These are phyloP conservation scores for Formicarius rufipectus DNA, from an alignment of 2,113 vertebrate species.

Conservation along the genomic window DNA sequence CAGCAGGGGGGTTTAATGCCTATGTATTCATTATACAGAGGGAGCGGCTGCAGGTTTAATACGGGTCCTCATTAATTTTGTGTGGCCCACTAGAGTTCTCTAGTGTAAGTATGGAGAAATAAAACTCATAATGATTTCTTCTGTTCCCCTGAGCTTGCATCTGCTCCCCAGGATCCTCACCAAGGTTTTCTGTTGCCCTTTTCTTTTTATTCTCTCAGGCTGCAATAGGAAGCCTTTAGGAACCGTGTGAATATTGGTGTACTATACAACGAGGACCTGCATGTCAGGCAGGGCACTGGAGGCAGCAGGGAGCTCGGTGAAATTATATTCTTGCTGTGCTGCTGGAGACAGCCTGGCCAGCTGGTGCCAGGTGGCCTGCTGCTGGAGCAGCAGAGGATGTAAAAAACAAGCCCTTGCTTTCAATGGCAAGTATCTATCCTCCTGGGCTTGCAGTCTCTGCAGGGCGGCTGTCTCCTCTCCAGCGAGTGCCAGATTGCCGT, in stretches of 20 bases:
- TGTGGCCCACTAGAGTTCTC: not conserved
- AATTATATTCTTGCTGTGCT: not conserved
- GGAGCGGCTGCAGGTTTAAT: not conserved
- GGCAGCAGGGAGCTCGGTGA: not conserved
- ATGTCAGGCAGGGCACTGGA: not conserved
- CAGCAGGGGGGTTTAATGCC: not conserved
- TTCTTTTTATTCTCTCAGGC: not conserved
- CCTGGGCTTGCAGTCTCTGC: not conserved
- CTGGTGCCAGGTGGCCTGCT: not conserved
- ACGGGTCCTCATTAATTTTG: slow-evolving; percentile 4
- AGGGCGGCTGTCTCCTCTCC: not conserved
- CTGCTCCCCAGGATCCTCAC: not conserved
- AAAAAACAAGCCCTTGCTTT: not conserved
- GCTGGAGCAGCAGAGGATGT: not conserved
- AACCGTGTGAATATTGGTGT: not conserved
- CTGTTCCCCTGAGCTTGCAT: not conserved
- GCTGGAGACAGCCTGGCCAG: not conserved
- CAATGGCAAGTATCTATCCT: not conserved
- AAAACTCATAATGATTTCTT: not conserved
- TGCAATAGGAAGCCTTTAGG: not conserved
- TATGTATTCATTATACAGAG: not conserved
- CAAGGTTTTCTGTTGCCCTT: not conserved
- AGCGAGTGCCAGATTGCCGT: not conserved
- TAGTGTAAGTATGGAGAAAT: not conserved
- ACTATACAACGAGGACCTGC: not conserved